Conservation (phyloP, 2,797 vertebrate genomes). For the Thamnophis elegans region DNA sequence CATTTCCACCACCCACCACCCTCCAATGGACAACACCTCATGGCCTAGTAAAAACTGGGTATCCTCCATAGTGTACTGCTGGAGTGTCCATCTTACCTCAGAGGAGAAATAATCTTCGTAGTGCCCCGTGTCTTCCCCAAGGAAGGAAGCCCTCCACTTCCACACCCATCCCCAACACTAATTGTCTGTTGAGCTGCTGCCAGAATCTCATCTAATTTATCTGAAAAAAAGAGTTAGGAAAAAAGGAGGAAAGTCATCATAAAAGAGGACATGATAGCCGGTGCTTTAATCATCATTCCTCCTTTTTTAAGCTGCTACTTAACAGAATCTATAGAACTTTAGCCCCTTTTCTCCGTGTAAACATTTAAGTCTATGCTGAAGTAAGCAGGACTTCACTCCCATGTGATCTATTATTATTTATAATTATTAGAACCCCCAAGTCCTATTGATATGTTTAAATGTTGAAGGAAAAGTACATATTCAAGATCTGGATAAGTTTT, state of each 20-base stretch:
- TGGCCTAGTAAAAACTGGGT: neutral
- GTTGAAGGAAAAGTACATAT: neutral
- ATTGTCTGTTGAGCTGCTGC: constrained; percentile 94
- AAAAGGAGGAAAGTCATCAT: neutral
- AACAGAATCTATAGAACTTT: neutral
- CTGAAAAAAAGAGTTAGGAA: constrained; percentile 61
- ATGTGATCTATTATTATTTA: neutral
- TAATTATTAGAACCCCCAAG: neutral
- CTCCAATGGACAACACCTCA: neutral
- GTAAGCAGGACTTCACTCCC: neutral
- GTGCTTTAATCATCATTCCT: neutral
- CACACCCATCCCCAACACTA: constrained; percentile 84
- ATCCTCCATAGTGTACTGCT: neutral
- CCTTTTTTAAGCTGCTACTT: neutral
- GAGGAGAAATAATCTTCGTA: constrained; percentile 67
- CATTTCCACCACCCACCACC: neutral
- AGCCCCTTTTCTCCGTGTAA: neutral
- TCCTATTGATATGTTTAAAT: neutral
- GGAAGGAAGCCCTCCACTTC: constrained; percentile 74
- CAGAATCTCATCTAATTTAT: constrained; percentile 94
- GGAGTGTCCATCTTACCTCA: constrained; percentile 63
- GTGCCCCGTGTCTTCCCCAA: constrained; percentile 71
- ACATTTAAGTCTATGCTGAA: neutral
- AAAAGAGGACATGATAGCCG: neutral
- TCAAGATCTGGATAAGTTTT: neutral